A percentile compares a stretch with the other conserved stretches of the same genome.
phyloP scores from a whole-genome alignment of 2,113 vertebrate genomes.

The Tautogolabrus adspersus region DNA sequence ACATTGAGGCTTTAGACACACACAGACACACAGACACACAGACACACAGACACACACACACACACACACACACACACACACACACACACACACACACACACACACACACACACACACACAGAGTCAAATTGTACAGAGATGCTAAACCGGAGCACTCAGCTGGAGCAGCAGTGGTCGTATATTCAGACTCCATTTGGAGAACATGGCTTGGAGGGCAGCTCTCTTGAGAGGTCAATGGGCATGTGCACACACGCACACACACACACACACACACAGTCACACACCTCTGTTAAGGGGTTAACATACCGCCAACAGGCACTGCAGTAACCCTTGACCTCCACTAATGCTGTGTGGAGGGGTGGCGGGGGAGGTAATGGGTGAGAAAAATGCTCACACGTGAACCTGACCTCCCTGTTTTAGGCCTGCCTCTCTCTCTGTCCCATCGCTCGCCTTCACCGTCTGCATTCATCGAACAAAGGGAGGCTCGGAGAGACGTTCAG shows the following conservation, averaged over 20 bases:
- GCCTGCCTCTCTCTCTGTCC: not conserved
- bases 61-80: constrained; percentile 8
- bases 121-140: not conserved
- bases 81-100: constrained; percentile 7
- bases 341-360: constrained; percentile 58
- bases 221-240: constrained; percentile 31
- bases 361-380: constrained; percentile 52
- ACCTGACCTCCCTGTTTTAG: constrained; percentile 57
- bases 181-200: constrained; percentile 51
- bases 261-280: constrained; percentile 19
- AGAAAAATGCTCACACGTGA: constrained; percentile 71
- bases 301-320: constrained; percentile 55
- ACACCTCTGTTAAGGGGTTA: constrained; percentile 50
- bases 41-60: constrained; percentile 11
- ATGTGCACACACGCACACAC: constrained; percentile 21
- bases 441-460: not conserved
- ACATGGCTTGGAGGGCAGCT: constrained; percentile 31
- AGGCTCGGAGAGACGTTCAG: constrained; percentile 3
- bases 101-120: constrained; percentile 16
- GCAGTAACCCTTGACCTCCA: constrained; percentile 52
- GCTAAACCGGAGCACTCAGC: constrained; percentile 29
- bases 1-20: not conserved
- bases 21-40: constrained; percentile 3
- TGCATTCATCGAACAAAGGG: constrained; percentile 38
- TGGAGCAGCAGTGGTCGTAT: constrained; percentile 30